These are phyloP conservation scores for Napeogenes inachia DNA, from an alignment of 2,888 invertebrate species.

Conservation along the genomic window DNA sequence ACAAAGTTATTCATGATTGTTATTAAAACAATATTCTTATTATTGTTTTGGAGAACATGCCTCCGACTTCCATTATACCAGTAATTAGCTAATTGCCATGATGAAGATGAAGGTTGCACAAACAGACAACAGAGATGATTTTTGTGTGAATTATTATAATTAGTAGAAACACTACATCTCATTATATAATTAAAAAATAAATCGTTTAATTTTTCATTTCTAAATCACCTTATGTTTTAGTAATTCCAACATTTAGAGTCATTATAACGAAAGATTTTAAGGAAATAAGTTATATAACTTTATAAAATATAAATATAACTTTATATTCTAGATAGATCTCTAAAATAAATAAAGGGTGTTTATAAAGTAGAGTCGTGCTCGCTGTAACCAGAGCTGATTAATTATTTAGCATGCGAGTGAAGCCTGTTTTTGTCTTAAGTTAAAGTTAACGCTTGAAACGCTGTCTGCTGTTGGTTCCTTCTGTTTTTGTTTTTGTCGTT, in stretches of 20 bases:
- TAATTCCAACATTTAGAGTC: too few relatives aligned
- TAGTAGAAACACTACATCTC: constrained; percentile 18
- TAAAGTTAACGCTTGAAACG: constrained; percentile 17
- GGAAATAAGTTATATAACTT: not conserved
- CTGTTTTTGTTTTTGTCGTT: not conserved
- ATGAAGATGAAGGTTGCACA: not conserved
- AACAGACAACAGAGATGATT: not conserved
- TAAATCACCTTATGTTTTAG: too few relatives aligned
- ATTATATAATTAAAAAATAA: not conserved
- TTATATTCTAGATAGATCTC: not conserved
- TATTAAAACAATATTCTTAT: not conserved
- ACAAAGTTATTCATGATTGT: too few relatives aligned
- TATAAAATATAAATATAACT: too few relatives aligned
- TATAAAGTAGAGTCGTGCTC: constrained; percentile 36
- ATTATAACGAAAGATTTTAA: too few relatives aligned
- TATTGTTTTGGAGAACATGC: not conserved
- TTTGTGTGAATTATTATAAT: constrained; percentile 22
- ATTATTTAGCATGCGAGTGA: constrained; percentile 40
- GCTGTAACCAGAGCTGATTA: constrained; percentile 33
- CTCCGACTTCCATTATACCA: not conserved
- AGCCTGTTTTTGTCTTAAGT: constrained; percentile 39
- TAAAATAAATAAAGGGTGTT: not conserved
- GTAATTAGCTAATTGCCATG: constrained; percentile 1
- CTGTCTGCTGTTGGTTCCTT: not conserved
- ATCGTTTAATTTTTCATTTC: too few relatives aligned